phyloP scores from a whole-genome alignment of 2,113 vertebrate species.

The Gasterosteus nipponicus region DNA sequence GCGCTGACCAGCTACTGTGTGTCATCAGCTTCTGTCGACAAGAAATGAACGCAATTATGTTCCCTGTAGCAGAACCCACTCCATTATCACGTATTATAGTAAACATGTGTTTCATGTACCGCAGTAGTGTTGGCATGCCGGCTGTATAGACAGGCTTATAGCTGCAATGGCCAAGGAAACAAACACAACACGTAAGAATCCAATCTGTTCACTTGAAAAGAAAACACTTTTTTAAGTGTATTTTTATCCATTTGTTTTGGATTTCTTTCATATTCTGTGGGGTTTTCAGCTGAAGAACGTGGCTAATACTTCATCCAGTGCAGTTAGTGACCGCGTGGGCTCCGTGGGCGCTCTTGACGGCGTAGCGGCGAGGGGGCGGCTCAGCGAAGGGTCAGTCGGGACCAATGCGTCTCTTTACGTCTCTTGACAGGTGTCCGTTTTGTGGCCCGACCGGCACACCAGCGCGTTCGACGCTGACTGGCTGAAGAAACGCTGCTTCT shows the following conservation, averaged over 20 bases:
- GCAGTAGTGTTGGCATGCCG: not conserved
- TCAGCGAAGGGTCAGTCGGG: not conserved
- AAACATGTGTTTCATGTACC: not conserved
- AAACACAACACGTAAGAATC: not conserved
- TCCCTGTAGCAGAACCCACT: constrained; percentile 6
- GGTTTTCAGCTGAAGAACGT: no score
- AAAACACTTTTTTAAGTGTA: no score
- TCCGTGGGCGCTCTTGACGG: not conserved
- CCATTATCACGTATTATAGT: not conserved
- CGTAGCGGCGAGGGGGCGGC: not conserved
- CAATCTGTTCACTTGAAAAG: not conserved
- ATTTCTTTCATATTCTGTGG: not conserved
- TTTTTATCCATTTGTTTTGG: not conserved
- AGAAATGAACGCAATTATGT: not conserved
- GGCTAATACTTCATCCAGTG: no score
- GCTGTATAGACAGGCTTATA: not conserved
- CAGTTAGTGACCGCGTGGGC: no score
- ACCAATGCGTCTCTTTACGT: constrained; percentile 2
- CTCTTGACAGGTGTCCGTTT: constrained; percentile 84
- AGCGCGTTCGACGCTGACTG: constrained; percentile 91
- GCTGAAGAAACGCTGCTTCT: constrained; percentile 93
- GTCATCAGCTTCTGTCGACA: constrained; percentile 7
- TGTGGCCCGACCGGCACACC: constrained; percentile 89
- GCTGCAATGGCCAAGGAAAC: not conserved
- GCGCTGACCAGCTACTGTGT: not conserved